phyloP scores from a whole-genome alignment of 2,888 invertebrate species.

The Rhaphigaster nebulosa region DNA sequence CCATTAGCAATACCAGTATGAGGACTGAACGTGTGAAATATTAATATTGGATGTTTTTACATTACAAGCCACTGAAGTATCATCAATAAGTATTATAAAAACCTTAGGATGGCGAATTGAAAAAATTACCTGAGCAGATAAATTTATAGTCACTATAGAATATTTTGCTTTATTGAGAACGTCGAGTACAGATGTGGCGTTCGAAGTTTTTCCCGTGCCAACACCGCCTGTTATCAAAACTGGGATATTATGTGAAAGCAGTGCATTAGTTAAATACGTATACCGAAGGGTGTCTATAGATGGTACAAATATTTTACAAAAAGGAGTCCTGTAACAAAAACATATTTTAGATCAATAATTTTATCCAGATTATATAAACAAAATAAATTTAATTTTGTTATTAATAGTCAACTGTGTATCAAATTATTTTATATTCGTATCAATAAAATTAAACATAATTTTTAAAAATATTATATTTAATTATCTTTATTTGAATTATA shows the following conservation, averaged over 20 bases:
- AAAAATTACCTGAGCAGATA: constrained; percentile 81
- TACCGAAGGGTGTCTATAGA: constrained; percentile 91
- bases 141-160: constrained; percentile 82
- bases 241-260: constrained; percentile 78
- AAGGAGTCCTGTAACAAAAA: constrained; percentile 75
- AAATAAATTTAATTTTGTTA: neutral
- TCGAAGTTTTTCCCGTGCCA: constrained; percentile 90
- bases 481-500: no score
- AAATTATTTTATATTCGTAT: neutral
- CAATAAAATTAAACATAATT: no score
- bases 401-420: neutral
- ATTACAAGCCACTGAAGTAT: neutral
- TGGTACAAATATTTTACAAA: constrained; percentile 87
- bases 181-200: constrained; percentile 74
- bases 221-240: constrained; percentile 86
- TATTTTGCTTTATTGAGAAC: constrained; percentile 74
- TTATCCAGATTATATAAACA: constrained; percentile 32
- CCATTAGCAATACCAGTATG: no score
- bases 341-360: constrained; percentile 31
- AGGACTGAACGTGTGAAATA: constrained; percentile 2
- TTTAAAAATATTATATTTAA: no score
- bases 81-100: neutral
- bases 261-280: constrained; percentile 78
- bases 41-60: neutral
- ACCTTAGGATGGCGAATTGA: neutral